Conservation (phyloP, 2,888 invertebrate genomes). For the Pristionchus fissidentatus region DNA sequence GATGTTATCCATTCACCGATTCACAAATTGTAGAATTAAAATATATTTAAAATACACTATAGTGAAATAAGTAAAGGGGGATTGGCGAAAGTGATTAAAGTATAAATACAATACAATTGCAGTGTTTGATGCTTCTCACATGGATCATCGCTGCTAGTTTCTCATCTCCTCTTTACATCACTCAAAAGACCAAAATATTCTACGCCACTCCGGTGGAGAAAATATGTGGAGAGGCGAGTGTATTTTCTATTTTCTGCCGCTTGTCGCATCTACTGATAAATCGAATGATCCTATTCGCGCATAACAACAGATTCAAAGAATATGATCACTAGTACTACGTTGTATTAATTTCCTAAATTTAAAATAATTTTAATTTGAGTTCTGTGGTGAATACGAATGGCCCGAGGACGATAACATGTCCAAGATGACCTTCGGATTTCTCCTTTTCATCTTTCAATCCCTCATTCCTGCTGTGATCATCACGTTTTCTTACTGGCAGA, state of each 20-base stretch:
- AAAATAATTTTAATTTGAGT: constrained; percentile 54
- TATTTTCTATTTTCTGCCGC: not conserved
- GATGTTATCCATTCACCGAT: too few species aligned
- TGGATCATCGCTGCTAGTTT: constrained; percentile 69
- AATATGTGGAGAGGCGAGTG: constrained; percentile 48
- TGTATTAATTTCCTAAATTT: not conserved
- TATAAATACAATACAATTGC: too few species aligned
- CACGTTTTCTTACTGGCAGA: constrained; percentile 75
- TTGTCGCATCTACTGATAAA: too few species aligned
- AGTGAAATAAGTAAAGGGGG: too few species aligned
- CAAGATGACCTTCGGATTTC: constrained; percentile 61
- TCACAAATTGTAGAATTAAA: too few species aligned
- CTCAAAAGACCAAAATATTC: constrained; percentile 56
- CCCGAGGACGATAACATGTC: constrained; percentile 52
- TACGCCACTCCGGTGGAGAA: not conserved
- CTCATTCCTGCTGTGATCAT: constrained; percentile 71
- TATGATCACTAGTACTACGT: too few species aligned
- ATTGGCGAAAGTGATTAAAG: too few species aligned
- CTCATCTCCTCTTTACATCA: constrained; percentile 69
- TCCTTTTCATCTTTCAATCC: constrained; percentile 69
- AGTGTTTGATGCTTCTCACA: constrained; percentile 63
- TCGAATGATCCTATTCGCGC: too few species aligned
- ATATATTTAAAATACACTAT: too few species aligned
- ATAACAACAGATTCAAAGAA: too few species aligned
- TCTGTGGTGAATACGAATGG: constrained; percentile 74